Evolutionary conservation across 1,140 invertebrate species (phyloP), one percentile per base, ranked within the genome.

Genomic region (Cydia amplana): DNA sequence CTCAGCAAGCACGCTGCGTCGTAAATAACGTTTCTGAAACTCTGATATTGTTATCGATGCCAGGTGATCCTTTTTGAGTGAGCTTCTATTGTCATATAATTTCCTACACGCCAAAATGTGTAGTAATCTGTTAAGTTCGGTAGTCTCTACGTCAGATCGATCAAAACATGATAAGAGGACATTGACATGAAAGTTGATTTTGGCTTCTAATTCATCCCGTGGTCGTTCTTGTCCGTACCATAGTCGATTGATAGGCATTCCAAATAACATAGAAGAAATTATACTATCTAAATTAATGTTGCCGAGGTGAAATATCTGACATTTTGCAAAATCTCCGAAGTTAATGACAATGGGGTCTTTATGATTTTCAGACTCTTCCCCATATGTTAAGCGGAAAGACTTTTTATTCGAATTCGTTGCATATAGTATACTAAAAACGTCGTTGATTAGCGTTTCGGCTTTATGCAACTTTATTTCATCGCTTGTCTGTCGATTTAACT

Each of bases 71-170:
- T 86, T 86, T 80, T 87, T 88, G 46, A 90, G 77, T 28, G 90
- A 89, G 79, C 89, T 91, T 78, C 91, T 85, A 76, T 92, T 88
- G 72, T 91, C 88, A 70, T 86, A 91, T 49, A 93, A 76, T 76
- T 91, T 91, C 46, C 85, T 82, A 75, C 85, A 93, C 72, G 88
- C 84, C 36, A 93, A 81, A 73, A 93, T 87, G 82, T 91, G 83
- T 36, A 91, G 76, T 20, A 91, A 63, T 79, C 90, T 84, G 51
- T 77, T 83, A 72, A 93, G 73, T 78, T 91, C 89, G 6, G 84
- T 75, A 55, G 84, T 88, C 83, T 91, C 87, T 77, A 92, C 77
- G 40, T 91, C 87, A 46, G 81, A 77, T 83, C 87, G 85, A 7
- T 92, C 83, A 76, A 91, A 91, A 76, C 87, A 90, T 20, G 88